These are phyloP conservation scores for Lutjanus campechanus DNA, from an alignment of 2,797 vertebrate genomes.

Conservation along the genomic window DNA sequence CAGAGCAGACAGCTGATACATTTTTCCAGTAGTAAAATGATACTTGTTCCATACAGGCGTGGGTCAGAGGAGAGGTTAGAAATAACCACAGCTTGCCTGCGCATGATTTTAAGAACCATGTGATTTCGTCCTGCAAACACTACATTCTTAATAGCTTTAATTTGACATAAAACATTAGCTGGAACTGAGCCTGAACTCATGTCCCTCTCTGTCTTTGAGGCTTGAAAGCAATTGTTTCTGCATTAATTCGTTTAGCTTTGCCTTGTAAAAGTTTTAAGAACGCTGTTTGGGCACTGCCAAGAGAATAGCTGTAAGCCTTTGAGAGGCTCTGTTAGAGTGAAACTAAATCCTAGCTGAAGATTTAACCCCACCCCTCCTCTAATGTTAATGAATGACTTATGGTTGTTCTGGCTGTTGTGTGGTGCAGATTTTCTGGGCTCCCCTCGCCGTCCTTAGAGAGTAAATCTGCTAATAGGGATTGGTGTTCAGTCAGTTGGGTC, in stretches of 20 bases:
- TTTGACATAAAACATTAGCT: constrained; percentile 59
- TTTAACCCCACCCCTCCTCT: constrained; percentile 68
- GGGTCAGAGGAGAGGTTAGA: constrained; percentile 55
- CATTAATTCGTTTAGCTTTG: constrained; percentile 75
- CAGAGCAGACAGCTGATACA: constrained; percentile 30
- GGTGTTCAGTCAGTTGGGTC: constrained; percentile 62
- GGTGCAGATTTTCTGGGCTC: constrained; percentile 59
- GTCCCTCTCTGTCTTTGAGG: constrained; percentile 55
- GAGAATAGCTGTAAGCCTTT: constrained; percentile 78
- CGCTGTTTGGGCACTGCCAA: constrained; percentile 62
- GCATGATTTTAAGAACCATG: constrained; percentile 20
- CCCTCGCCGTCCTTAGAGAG: constrained; percentile 48
- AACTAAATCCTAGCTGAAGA: constrained; percentile 76
- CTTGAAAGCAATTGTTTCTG: constrained; percentile 70
- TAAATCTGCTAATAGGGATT: constrained; percentile 76
- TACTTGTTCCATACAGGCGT: constrained; percentile 5
- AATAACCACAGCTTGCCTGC: constrained; percentile 48
- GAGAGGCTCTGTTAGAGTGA: constrained; percentile 74
- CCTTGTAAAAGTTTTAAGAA: constrained; percentile 76
- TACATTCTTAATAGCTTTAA: constrained; percentile 47
- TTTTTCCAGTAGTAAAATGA: constrained; percentile 53
- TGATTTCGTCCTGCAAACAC: constrained; percentile 30
- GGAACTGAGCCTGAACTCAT: constrained; percentile 56
- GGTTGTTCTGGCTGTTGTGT: constrained; percentile 66
- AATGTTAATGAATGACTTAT: constrained; percentile 76